phyloP scores from a whole-genome alignment of 2,113 vertebrate species.

The Microtus oregoni region DNA sequence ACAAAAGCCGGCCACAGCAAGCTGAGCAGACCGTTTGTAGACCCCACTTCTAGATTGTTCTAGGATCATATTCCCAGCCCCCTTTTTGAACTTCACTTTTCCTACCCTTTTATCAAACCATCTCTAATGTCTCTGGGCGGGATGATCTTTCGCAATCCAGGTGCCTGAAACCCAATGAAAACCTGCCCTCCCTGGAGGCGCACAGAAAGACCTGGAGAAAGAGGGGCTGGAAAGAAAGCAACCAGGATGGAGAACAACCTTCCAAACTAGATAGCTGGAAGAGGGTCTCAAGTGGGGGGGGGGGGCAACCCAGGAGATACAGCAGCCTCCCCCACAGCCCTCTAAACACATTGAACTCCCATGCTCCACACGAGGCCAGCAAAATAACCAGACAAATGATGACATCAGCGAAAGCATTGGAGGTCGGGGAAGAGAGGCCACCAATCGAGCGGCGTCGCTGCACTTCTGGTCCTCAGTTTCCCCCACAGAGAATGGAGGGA shows the following conservation, averaged over 20 bases:
- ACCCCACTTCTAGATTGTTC: not conserved
- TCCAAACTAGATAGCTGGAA: not conserved
- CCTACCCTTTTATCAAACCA: not conserved
- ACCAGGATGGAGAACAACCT: slow-evolving; percentile 47
- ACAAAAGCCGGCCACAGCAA: not conserved
- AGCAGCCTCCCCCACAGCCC: not conserved
- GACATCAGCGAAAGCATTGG: not conserved
- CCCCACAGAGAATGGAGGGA: not conserved
- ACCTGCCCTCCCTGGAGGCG: not conserved
- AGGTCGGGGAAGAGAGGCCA: not conserved
- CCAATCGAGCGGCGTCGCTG: rapidly evolving
- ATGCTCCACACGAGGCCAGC: not conserved
- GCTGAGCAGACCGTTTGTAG: not conserved
- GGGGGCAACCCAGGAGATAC: too few species aligned
- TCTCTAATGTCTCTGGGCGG: not conserved
- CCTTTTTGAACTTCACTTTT: not conserved
- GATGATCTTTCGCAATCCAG: not conserved
- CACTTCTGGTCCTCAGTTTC: slow-evolving; percentile 29
- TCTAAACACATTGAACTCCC: not conserved
- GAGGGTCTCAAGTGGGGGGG: not conserved
- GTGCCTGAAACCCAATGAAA: not conserved
- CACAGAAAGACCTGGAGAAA: not conserved
- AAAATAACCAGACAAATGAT: not conserved
- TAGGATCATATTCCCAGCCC: not conserved
- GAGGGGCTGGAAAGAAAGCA: not conserved